Conservation (phyloP, 2,888 invertebrate species). For the Drosophila anomelani region DNA sequence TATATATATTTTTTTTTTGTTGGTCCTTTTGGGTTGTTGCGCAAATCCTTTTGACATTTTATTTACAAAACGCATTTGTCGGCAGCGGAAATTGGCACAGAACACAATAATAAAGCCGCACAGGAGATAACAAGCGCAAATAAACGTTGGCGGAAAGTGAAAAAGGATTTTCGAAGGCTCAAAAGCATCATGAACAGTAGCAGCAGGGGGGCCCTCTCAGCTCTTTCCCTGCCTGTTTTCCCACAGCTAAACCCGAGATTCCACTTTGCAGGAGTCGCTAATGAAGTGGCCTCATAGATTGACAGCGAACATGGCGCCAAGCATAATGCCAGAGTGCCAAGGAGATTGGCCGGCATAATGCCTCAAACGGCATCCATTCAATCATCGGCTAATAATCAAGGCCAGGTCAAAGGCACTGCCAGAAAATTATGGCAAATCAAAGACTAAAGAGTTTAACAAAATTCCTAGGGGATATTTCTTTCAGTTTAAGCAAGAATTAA, state of each 20-base stretch:
- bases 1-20: conserved; percentile 37
- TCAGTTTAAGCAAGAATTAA: neutral
- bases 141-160: conserved; percentile 18
- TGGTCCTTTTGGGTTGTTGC: conserved; percentile 42
- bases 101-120: conserved; percentile 69
- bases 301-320: conserved; percentile 9
- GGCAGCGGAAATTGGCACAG: conserved; percentile 73
- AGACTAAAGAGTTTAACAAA: accelerated
- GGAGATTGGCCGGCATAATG: conserved; percentile 26
- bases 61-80: conserved; percentile 75
- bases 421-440: neutral
- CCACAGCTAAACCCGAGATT: conserved; percentile 1
- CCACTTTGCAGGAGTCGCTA: conserved; percentile 26
- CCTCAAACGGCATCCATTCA: conserved; percentile 28
- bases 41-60: conserved; percentile 74
- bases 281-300: conserved; percentile 42
- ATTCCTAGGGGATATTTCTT: neutral
- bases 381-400: conserved; percentile 41
- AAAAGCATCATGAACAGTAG: neutral
- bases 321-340: conserved; percentile 20
- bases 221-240: neutral
- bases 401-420: neutral
- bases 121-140: conserved; percentile 53
- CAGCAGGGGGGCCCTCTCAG: neutral
- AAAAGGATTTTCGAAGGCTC: conserved; percentile 11